A percentile compares a stretch with the other conserved stretches of the same genome.
Evolutionary conservation across 2,888 invertebrate genomes (phyloP).

Genomic region (Aradus depressus): DNA sequence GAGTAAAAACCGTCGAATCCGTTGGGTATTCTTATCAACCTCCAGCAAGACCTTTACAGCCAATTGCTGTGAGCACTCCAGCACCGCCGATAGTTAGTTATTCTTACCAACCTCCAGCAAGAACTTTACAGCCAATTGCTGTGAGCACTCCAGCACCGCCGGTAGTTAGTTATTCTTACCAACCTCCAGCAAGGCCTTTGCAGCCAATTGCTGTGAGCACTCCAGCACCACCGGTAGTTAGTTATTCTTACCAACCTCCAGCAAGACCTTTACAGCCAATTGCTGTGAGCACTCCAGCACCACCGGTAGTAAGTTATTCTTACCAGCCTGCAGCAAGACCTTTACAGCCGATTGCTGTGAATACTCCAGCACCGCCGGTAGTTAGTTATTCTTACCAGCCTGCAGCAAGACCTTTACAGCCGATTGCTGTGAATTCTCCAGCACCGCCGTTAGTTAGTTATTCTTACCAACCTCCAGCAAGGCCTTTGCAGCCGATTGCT

Average conservation of each 20-base stretch:
- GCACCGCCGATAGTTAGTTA: constrained; percentile 22
- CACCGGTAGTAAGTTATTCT: constrained; percentile 18
- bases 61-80: constrained; percentile 12
- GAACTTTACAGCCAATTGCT: not conserved
- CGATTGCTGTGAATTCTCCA: constrained; percentile 13
- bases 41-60: constrained; percentile 9
- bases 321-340: constrained; percentile 12
- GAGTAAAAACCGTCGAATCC: constrained; percentile 8
- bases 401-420: constrained; percentile 29
- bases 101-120: constrained; percentile 14
- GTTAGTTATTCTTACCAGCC: constrained; percentile 26
- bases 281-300: constrained; percentile 16
- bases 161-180: constrained; percentile 6
- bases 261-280: constrained; percentile 11
- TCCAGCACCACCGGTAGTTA: constrained; percentile 28
- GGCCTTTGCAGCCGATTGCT: constrained; percentile 7
- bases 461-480: constrained; percentile 6
- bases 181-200: not conserved
- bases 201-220: constrained; percentile 30
- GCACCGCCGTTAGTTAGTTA: constrained; percentile 12
- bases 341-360: not conserved
- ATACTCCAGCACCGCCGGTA: constrained; percentile 17
- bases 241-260: constrained; percentile 15
- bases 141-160: constrained; percentile 10
- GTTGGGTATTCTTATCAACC: constrained; percentile 22